phyloP scores from a whole-genome alignment of 2,888 invertebrate genomes.

The Apantesis nais region DNA sequence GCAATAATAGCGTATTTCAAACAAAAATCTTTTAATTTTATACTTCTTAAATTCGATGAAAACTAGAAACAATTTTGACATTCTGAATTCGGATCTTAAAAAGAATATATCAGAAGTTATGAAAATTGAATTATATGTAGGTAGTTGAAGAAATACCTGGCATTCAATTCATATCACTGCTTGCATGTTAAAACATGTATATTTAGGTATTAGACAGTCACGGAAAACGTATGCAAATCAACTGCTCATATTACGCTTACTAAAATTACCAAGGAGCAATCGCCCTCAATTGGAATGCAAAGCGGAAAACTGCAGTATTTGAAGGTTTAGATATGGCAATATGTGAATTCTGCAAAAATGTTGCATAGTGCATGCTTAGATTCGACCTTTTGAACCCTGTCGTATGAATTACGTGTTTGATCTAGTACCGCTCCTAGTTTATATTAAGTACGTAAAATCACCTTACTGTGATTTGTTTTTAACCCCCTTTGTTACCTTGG shows the following conservation, averaged over 20 bases:
- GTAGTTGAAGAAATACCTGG: not conserved
- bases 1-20: too few species aligned
- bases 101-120: not conserved
- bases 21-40: too few species aligned
- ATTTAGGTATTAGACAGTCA: not conserved
- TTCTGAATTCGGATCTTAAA: too few species aligned
- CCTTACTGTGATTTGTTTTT: not conserved
- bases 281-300: not conserved
- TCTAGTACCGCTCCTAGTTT: too few species aligned
- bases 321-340: not conserved
- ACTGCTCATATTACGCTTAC: not conserved
- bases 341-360: not conserved
- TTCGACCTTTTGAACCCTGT: not conserved
- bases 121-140: not conserved
- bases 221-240: not conserved
- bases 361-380: not conserved
- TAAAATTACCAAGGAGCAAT: constrained; percentile 1
- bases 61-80: too few species aligned
- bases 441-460: not conserved
- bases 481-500: not conserved
- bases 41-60: too few species aligned
- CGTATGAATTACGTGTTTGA: not conserved
- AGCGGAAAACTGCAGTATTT: not conserved
- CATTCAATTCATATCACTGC: not conserved
- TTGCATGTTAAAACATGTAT: not conserved